Percentiles rank a stretch among this genome's conserved stretches.
Conservation (phyloP, 2,888 invertebrate genomes). For the Carterocephalus palaemon region DNA sequence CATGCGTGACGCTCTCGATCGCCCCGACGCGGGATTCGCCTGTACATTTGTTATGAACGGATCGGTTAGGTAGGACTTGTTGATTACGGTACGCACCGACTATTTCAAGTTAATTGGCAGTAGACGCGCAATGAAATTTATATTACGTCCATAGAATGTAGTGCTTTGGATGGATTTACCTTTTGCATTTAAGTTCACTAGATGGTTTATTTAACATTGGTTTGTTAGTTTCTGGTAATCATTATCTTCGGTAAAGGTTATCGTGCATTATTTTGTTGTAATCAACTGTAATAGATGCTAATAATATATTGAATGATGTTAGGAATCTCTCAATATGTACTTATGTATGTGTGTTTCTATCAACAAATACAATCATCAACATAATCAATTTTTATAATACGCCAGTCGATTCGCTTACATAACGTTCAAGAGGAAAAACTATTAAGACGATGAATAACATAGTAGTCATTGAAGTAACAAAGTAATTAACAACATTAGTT, state of each 20-base stretch:
- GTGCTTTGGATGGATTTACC: background rate
- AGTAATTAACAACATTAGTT: constrained; percentile 16
- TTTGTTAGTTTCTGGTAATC: background rate
- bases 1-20: constrained; percentile 76
- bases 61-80: constrained; percentile 22
- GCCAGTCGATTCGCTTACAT: no score
- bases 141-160: constrained; percentile 13
- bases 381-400: no score
- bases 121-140: constrained; percentile 20
- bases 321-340: no score
- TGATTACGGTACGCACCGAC: constrained; percentile 15
- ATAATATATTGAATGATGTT: no score
- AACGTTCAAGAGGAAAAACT: no score
- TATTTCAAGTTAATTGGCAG: constrained; percentile 21
- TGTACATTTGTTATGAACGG: constrained; percentile 40
- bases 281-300: background rate
- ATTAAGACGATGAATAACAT: no score
- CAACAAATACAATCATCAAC: no score
- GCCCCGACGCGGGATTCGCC: constrained; percentile 63
- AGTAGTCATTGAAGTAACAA: no score
- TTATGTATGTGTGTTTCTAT: no score
- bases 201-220: constrained; percentile 8
- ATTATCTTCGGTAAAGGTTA: constrained; percentile 9
- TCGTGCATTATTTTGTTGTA: background rate
- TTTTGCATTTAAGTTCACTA: constrained; percentile 8